Percentiles rank a stretch among this genome's conserved stretches.
phyloP scores from a whole-genome alignment of 2,888 invertebrate species.

The Tetranychus piercei region DNA sequence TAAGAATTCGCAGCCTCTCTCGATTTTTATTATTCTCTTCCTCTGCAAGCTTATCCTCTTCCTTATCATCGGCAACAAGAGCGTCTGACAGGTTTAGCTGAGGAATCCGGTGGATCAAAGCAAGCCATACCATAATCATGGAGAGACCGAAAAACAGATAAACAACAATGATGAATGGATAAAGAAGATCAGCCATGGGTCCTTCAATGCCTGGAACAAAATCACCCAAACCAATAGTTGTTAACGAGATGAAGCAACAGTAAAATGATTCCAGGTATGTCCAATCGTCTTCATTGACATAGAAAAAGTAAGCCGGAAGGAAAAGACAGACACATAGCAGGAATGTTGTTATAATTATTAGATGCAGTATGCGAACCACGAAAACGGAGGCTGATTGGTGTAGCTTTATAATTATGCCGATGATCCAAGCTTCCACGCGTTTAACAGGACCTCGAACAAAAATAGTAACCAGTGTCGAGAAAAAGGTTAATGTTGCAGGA shows the following conservation, averaged over 20 bases:
- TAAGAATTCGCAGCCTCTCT: neutral
- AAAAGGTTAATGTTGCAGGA: slow-evolving; percentile 61
- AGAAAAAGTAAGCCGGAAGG: slow-evolving; percentile 8
- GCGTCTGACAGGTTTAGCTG: neutral
- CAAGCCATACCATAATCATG: slow-evolving; percentile 21
- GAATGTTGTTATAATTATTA: slow-evolving; percentile 32
- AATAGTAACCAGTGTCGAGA: slow-evolving; percentile 31
- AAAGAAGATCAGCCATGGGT: neutral
- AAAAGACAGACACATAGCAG: slow-evolving; percentile 30
- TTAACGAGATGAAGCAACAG: slow-evolving; percentile 74
- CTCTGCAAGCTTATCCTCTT: neutral
- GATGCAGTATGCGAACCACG: slow-evolving; percentile 12
- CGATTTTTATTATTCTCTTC: neutral
- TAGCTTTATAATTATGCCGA: neutral
- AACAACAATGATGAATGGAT: slow-evolving; percentile 11
- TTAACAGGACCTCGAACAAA: slow-evolving; percentile 19
- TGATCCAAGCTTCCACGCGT: slow-evolving; percentile 16
- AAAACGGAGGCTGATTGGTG: slow-evolving; percentile 2
- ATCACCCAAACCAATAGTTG: slow-evolving; percentile 72
- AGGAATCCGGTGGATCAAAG: slow-evolving; percentile 13
- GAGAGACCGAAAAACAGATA: slow-evolving; percentile 20
- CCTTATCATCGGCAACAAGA: slow-evolving; percentile 1
- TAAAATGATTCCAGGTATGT: slow-evolving; percentile 68
- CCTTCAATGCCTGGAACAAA: slow-evolving; percentile 46
- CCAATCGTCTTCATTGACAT: slow-evolving; percentile 40